Percentiles rank a stretch among this genome's conserved stretches.
Conservation (phyloP, 2,113 vertebrate species). For the Gallinago media region DNA sequence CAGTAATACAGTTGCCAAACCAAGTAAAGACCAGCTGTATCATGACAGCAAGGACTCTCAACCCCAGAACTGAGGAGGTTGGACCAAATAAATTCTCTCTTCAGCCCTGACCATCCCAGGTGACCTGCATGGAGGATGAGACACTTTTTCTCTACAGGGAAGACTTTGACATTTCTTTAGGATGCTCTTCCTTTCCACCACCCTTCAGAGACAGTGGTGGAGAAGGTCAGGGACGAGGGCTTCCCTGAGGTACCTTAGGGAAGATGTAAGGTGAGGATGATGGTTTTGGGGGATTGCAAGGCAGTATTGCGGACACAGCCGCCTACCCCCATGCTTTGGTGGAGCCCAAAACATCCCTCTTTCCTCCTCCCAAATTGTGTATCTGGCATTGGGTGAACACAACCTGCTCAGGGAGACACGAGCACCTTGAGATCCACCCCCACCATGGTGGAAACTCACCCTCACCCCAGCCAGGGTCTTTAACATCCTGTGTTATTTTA, state of each 20-base stretch:
- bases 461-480: neutral
- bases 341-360: rapidly evolving
- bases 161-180: rapidly evolving
- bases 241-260: neutral
- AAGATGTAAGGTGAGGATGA: neutral
- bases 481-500: neutral
- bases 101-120: neutral
- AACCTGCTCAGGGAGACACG: neutral
- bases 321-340: neutral
- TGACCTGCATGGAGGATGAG: rapidly evolving
- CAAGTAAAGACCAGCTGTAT: rapidly evolving
- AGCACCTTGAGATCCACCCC: neutral
- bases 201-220: neutral
- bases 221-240: neutral
- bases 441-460: rapidly evolving
- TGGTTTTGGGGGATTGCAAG: neutral
- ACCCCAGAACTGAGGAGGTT: rapidly evolving
- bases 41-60: rapidly evolving
- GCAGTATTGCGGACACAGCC: rapidly evolving
- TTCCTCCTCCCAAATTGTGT: neutral
- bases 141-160: neutral
- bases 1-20: rapidly evolving
- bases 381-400: neutral
- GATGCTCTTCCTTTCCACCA: neutral
- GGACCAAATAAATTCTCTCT: neutral